Percentiles rank a stretch among this genome's conserved stretches.
Evolutionary conservation across 2,797 vertebrate genomes (phyloP).

Genomic region (Eulemur mongoz): DNA sequence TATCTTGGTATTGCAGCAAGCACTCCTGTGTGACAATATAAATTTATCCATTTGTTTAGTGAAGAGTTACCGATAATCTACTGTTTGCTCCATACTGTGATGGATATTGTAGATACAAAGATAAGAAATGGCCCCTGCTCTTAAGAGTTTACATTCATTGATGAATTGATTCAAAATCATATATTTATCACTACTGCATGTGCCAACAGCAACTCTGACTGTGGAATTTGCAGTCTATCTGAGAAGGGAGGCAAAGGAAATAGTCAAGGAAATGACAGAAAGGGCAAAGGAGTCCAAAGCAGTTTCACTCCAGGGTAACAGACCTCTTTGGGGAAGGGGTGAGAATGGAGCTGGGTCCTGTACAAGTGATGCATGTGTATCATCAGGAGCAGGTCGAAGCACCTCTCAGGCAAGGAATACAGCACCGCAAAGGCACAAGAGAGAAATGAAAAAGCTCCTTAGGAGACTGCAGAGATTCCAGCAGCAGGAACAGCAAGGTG

Average conservation of each 20-base stretch:
- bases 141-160: neutral
- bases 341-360: neutral
- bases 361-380: neutral
- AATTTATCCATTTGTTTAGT: neutral
- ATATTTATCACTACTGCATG: neutral
- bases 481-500: neutral
- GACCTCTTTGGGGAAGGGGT: neutral
- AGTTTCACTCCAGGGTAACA: neutral
- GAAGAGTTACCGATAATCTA: neutral
- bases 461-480: neutral
- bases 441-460: fast-evolving
- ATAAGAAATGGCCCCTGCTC: neutral
- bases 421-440: neutral
- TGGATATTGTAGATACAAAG: neutral
- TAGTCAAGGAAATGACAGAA: neutral
- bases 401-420: neutral
- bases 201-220: neutral
- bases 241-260: neutral
- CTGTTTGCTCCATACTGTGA: neutral
- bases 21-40: fast-evolving
- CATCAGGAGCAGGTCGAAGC: neutral
- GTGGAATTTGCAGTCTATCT: neutral
- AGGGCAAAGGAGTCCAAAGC: neutral
- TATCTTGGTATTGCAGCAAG: neutral
- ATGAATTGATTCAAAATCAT: conserved; percentile 30